Conservation (phyloP, 2,888 invertebrate species). For the Mythimna vitellina region DNA sequence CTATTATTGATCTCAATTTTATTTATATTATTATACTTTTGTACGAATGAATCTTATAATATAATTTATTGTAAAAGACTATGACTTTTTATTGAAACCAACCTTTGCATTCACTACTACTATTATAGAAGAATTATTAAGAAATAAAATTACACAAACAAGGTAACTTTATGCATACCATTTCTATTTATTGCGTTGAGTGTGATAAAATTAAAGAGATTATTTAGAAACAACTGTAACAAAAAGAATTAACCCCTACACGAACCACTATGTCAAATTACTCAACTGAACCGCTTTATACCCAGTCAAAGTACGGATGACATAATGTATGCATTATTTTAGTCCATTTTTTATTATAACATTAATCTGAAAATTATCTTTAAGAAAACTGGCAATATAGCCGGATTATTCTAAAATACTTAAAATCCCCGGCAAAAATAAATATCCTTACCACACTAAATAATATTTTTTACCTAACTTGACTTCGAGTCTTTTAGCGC, state of each 20-base stretch:
- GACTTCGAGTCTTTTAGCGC: slow-evolving; percentile 25
- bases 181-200: neutral
- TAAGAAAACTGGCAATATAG: neutral
- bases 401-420: neutral
- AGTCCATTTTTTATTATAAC: no score
- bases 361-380: neutral
- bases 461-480: slow-evolving; percentile 3
- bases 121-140: neutral
- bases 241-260: neutral
- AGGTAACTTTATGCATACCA: neutral
- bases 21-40: slow-evolving; percentile 36
- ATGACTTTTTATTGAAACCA: slow-evolving; percentile 25
- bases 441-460: slow-evolving; percentile 11
- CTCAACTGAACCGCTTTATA: neutral
- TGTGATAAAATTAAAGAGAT: neutral
- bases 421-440: slow-evolving; percentile 30
- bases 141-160: neutral
- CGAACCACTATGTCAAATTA: no score
- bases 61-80: slow-evolving; percentile 13
- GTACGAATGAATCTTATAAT: slow-evolving; percentile 27
- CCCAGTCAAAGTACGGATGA: neutral
- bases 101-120: neutral
- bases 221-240: neutral
- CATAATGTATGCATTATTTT: neutral
- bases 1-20: slow-evolving; percentile 43